phyloP scores from a whole-genome alignment of 2,113 vertebrate genomes.

The Cryptomyrus ogoouensis region DNA sequence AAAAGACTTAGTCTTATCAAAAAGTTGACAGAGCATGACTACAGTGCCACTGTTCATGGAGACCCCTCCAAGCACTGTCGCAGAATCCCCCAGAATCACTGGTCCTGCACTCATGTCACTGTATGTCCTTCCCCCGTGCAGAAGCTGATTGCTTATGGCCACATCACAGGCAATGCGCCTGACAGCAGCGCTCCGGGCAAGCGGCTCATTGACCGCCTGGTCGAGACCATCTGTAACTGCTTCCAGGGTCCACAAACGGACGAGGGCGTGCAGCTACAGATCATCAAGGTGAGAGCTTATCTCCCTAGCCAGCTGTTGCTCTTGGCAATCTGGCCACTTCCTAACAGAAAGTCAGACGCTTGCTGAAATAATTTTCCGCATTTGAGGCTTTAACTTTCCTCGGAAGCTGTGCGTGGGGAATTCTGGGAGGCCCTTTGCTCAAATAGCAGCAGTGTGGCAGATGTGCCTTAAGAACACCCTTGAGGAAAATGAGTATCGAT shows the following conservation, averaged over 20 bases:
- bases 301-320: neutral
- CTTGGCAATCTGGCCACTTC: neutral
- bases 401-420: neutral
- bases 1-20: neutral
- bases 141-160: constrained; percentile 95
- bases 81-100: neutral
- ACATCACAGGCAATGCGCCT: constrained; percentile 92
- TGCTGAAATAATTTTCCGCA: neutral
- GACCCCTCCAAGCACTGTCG: neutral
- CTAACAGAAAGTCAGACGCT: neutral
- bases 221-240: constrained; percentile 90
- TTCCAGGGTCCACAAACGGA: constrained; percentile 95
- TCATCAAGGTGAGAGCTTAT: constrained; percentile 79
- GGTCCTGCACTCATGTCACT: neutral
- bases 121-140: constrained; percentile 29
- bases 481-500: neutral
- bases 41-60: neutral
- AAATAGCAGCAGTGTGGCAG: neutral
- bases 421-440: neutral
- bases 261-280: constrained; percentile 94
- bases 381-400: neutral
- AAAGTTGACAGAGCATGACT: neutral
- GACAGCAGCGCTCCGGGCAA: constrained; percentile 83
- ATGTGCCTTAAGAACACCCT: neutral
- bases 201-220: constrained; percentile 86